Conservation (phyloP, 2,888 invertebrate genomes). For the Ashinkailepas kermadecensis region DNA sequence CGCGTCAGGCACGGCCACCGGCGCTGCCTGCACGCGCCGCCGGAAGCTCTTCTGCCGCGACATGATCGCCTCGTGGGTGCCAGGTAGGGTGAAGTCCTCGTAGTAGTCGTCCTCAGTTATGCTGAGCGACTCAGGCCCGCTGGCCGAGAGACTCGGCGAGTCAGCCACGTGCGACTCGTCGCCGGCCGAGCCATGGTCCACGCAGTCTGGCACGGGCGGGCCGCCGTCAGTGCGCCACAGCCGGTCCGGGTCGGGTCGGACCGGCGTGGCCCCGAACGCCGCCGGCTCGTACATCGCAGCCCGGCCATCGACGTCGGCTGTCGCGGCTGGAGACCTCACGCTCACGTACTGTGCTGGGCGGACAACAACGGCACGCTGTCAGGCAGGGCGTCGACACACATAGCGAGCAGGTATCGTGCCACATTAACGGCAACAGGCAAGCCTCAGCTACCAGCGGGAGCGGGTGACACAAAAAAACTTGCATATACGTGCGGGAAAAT, state of each 20-base stretch:
- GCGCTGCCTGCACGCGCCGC: slow-evolving; percentile 36
- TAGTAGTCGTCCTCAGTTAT: slow-evolving; percentile 37
- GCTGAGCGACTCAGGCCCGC: neutral
- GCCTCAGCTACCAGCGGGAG: neutral
- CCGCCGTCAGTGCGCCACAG: slow-evolving; percentile 6
- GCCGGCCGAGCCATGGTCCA: neutral
- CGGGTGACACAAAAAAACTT: neutral
- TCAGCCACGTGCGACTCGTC: neutral
- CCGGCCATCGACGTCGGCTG: too few species aligned
- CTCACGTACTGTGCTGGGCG: too few species aligned
- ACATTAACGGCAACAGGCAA: neutral
- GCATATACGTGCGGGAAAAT: neutral
- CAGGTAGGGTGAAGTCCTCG: slow-evolving; percentile 39
- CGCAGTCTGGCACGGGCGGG: neutral
- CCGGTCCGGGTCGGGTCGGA: too few species aligned
- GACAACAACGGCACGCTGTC: too few species aligned
- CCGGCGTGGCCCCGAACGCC: too few species aligned
- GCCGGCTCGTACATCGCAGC: too few species aligned
- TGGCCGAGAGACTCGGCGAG: neutral
- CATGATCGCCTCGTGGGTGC: slow-evolving; percentile 39
- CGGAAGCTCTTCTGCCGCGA: slow-evolving; percentile 38
- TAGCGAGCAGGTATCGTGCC: neutral
- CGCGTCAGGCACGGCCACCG: slow-evolving; percentile 35
- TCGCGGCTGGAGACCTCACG: too few species aligned
- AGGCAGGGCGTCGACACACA: too few species aligned